Evolutionary conservation across 1,140 invertebrate genomes (phyloP), one percentile per base, ranked within the genome.

Genomic region (Trichogramma pretiosum): DNA sequence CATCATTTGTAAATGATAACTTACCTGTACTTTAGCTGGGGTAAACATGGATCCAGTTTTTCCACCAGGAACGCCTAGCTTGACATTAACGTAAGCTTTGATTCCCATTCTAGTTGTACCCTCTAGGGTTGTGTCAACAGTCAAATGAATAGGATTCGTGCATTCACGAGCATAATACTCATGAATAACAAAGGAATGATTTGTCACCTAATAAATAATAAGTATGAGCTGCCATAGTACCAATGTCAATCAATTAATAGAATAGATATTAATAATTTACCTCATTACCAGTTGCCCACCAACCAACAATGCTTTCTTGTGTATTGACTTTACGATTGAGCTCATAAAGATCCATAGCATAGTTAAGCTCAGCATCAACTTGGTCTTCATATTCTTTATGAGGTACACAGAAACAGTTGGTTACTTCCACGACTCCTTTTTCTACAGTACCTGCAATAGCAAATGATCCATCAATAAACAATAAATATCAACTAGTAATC

Each of bases 11-110:
- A 28, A 40, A 9, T 24, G n/a, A 26, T 16, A 40, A 19, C 16
- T 8, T 64, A 72, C 70, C 61, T 89, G 82, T 30, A 91, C 85
- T 59, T 87, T 84, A 24, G 91, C 83, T 19, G 91, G 89, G 3
- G 93, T 94, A 64, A 98, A 98, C 92, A 97, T 96, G 58, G 86
- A 93, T 35, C 93, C 94, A 62, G 82, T 82, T 59, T 93, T 95
- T 37, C 90, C 91, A 47, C 84, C 83, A 18, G 91, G 90, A 32
- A 95, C 87, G 18, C 75, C 75, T 13, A 77, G 56, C 41, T 69
- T 65, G 3, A 77, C 75, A 48, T 83, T 85, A 46, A 93, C 79
- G 61, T 92, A 97, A n/a, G 88, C 89, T 56, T 90, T 89, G 37
- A 96, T 81, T 3, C 82, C 86, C 85, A 97, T 93, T 53, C 85